Base-by-base conservation (phyloP, 2,888 invertebrate species). In the Stenoptilia bipunctidactyla region DNA sequence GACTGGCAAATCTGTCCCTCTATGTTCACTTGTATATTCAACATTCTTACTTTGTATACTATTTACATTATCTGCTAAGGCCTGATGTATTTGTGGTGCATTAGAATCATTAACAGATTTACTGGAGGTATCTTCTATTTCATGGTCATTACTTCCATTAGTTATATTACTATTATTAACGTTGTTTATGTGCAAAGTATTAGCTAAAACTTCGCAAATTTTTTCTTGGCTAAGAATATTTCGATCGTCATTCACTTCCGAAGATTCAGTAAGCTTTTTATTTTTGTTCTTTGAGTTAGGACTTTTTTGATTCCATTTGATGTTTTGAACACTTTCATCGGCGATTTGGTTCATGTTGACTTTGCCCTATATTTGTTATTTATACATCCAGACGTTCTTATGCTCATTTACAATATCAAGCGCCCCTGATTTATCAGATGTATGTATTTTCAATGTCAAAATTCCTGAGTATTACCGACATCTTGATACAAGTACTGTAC, bases 381-480 rank as follows among this genome's bases (percentile, higher is more conserved):
- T 77, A 80, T 71, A 77, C 72, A 75, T 75, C 66, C 68, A 73
- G 65, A 66, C 52, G 50, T 62, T 55, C 52, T 52, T 61, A 71
- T 69, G 68, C 70, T 71, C 66, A 65, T 70, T 55, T 51, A 59
- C 34, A 13, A 9, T 14, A 55, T 52, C 57, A 58, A 53, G 56
- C 60, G 61, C 63, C 60, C 65, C 54, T 63, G 38, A 40, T 65
- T 45, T 56, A 61, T 53, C 67, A 71, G 58, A 72, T 66, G 66
- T 70, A 67, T 68, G 70, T 66, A 63, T 65, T 72, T 65, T 65
- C 58, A 70, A 70, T 73, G 77, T 75, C 77, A 77, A 79, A 82
- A 70, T 69, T 64, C 61, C 66, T 63, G 66, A 75, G 62, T 73
- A 72, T 71, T 70, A 77, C 79, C 73, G 83, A 82, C 83, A 83